phyloP scores from a whole-genome alignment of 1,140 invertebrate species.

The Brachionus paranguensis region DNA sequence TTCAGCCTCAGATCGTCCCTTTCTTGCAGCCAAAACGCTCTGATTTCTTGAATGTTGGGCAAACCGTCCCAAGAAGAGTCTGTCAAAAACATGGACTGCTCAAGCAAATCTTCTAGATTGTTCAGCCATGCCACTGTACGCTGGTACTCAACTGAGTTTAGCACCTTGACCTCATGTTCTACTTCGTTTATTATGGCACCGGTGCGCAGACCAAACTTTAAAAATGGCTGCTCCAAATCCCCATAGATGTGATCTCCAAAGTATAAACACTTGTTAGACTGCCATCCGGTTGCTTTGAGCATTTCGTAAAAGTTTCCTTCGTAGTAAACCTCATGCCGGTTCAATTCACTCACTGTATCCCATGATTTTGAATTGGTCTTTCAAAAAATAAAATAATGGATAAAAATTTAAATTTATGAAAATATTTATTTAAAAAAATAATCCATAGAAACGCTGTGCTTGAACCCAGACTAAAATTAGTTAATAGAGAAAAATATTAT shows the following conservation, averaged over 20 bases:
- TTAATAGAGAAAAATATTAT: too few relatives aligned
- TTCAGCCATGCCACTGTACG: conserved; percentile 82
- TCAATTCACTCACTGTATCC: conserved; percentile 77
- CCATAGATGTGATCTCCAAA: conserved; percentile 97
- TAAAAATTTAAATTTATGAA: conserved; percentile 2
- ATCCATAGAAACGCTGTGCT: not conserved
- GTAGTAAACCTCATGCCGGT: conserved; percentile 83
- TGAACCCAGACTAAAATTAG: too few relatives aligned
- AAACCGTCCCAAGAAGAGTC: not conserved
- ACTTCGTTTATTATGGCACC: conserved; percentile 95
- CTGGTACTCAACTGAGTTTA: conserved; percentile 78
- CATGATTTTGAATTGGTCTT: conserved; percentile 73
- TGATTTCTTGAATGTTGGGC: conserved; percentile 62
- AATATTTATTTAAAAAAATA: not conserved
- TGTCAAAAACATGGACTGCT: conserved; percentile 56
- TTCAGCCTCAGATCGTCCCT: conserved; percentile 76
- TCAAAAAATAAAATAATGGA: not conserved
- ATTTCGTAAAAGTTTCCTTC: conserved; percentile 69
- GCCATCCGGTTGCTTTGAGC: conserved; percentile 83
- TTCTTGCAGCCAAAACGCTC: conserved; percentile 75
- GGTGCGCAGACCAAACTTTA: conserved; percentile 92
- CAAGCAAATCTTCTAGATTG: conserved; percentile 81
- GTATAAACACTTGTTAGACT: conserved; percentile 82
- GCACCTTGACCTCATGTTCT: conserved; percentile 83
- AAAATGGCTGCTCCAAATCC: conserved; percentile 88